phyloP scores from a whole-genome alignment of 2,113 vertebrate species.

The Pelmatolapia mariae region DNA sequence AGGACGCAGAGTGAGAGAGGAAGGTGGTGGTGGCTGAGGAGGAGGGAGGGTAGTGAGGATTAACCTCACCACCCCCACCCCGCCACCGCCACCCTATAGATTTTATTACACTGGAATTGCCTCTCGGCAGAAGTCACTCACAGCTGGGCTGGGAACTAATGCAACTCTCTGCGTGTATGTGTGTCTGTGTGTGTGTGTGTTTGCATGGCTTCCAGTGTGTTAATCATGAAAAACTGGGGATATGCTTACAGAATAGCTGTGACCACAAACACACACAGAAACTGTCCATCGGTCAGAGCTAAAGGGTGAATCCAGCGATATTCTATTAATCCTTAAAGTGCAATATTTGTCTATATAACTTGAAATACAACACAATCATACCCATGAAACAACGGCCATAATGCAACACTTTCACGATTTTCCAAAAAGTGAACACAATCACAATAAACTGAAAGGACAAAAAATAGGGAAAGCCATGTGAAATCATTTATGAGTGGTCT shows the following conservation, averaged over 20 bases:
- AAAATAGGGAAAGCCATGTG: not conserved
- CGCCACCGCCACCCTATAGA: constrained; percentile 41
- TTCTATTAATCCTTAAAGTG: not conserved
- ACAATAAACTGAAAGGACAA: not conserved
- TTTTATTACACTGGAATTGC: constrained; percentile 76
- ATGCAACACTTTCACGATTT: not conserved
- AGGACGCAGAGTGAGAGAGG: constrained; percentile 6
- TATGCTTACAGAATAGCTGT: not conserved
- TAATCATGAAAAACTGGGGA: not conserved
- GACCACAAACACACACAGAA: not conserved
- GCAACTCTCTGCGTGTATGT: not conserved
- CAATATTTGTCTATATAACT: not conserved
- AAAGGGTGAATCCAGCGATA: not conserved
- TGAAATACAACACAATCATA: not conserved
- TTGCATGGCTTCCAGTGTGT: not conserved
- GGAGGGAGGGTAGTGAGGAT: constrained; percentile 30
- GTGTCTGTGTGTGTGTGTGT: not conserved
- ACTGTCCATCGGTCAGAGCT: not conserved
- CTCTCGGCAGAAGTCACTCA: constrained; percentile 63
- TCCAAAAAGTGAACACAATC: not conserved
- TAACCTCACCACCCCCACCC: constrained; percentile 4
- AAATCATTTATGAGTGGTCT: not conserved
- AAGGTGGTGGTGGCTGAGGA: not conserved
- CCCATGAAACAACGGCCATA: not conserved
- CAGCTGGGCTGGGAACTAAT: constrained; percentile 49